Conservation (phyloP, 2,113 vertebrate genomes). For the Neolamprologus caudopunctatus region DNA sequence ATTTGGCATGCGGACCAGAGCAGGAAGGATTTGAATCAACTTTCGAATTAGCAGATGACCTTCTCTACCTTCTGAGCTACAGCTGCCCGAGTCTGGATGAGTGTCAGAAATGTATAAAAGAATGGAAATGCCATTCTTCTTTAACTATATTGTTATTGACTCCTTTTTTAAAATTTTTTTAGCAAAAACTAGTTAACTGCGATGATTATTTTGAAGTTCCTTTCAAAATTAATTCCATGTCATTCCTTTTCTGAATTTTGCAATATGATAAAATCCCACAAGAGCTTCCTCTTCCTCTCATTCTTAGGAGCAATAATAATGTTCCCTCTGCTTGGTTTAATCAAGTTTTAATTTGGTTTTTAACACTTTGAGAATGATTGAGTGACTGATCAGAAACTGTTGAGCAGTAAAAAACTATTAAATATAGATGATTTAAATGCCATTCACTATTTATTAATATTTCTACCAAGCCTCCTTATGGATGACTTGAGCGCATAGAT, state of each 20-base stretch:
- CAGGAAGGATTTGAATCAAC: not conserved
- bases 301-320: not conserved
- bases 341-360: not conserved
- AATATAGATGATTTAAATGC: not conserved
- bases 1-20: not conserved
- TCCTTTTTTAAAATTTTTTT: not conserved
- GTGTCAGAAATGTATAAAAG: not conserved
- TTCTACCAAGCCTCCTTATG: not conserved
- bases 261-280: not conserved
- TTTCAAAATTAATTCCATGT: not conserved
- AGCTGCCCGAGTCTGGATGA: not conserved
- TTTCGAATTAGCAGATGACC: not conserved
- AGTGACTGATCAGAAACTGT: not conserved
- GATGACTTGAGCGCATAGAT: not conserved
- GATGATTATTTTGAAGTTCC: not conserved
- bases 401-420: not conserved
- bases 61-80: not conserved
- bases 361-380: not conserved
- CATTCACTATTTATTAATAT: not conserved
- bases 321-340: not conserved
- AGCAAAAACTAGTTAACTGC: not conserved
- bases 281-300: not conserved
- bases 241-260: not conserved
- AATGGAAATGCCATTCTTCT: not conserved
- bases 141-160: not conserved